phyloP scores from a whole-genome alignment of 1,140 invertebrate species.

The Schlechtendalia chinensis region DNA sequence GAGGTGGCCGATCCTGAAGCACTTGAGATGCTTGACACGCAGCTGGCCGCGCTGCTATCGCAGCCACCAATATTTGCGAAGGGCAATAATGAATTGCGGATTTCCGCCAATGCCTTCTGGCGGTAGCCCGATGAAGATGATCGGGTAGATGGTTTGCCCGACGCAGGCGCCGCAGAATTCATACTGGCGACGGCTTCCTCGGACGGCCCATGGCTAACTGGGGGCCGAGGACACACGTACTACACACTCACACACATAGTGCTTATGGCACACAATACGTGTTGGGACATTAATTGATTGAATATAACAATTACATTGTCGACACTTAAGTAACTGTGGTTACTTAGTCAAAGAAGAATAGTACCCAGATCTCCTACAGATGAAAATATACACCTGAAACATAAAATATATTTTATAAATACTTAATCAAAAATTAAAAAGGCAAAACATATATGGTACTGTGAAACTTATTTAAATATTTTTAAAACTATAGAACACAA shows the following conservation, averaged over 20 bases:
- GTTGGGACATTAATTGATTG: neutral
- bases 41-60: conserved; percentile 67
- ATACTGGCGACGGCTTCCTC: conserved; percentile 60
- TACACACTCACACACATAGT: conserved; percentile 27
- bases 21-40: conserved; percentile 67
- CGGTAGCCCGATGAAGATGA: conserved; percentile 79
- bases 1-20: conserved; percentile 57
- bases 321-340: neutral
- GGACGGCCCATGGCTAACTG: conserved; percentile 61
- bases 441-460: neutral
- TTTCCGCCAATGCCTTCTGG: conserved; percentile 82
- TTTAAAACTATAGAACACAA: too few relatives aligned
- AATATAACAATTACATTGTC: conserved; percentile 31
- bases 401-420: neutral
- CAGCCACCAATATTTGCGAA: conserved; percentile 71
- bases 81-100: conserved; percentile 78
- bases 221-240: conserved; percentile 46
- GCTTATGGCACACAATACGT: neutral
- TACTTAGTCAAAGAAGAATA: neutral
- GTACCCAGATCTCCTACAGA: neutral
- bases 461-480: neutral
- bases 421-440: too few relatives aligned
- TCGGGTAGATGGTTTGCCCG: conserved; percentile 69
- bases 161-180: conserved; percentile 63
- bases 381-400: conserved; percentile 34